Evolutionary conservation across 2,113 vertebrate genomes (phyloP).

Genomic region (Climacteris rufus): DNA sequence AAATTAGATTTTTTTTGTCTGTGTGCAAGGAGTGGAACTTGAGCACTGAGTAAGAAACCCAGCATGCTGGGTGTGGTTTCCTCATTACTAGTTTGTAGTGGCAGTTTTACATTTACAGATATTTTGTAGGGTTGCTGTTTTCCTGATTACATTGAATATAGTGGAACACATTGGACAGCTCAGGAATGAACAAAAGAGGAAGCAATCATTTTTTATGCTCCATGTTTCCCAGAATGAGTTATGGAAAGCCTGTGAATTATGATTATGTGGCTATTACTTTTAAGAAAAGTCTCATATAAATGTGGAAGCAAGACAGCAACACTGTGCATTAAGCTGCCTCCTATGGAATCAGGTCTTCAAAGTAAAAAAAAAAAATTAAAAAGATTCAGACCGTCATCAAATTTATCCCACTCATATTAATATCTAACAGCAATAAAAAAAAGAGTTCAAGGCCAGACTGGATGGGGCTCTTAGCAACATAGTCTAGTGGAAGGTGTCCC

Average conservation of each 20-base stretch:
- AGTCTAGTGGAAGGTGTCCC: too few relatives aligned
- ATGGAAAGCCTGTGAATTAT: too few relatives aligned
- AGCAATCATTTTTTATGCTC: background rate
- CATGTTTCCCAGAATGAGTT: background rate
- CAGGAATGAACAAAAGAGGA: background rate
- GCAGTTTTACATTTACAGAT: background rate
- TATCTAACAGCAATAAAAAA: background rate
- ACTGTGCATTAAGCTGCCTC: background rate
- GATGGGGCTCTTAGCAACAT: background rate
- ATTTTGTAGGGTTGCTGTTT: background rate
- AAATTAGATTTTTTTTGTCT: background rate
- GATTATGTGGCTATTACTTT: background rate
- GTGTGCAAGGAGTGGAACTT: background rate
- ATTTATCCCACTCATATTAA: background rate
- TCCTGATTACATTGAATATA: background rate
- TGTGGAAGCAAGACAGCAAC: background rate
- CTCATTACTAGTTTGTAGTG: background rate
- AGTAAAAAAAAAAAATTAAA: background rate
- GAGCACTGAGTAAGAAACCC: background rate
- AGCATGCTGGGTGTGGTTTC: background rate
- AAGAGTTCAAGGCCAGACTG: background rate
- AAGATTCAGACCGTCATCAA: background rate
- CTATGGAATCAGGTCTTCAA: background rate
- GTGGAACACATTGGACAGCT: background rate
- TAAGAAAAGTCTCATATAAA: background rate